A percentile compares a stretch with the other conserved stretches of the same genome.
These are phyloP conservation scores for Shinisaurus crocodilurus DNA, from an alignment of 2,113 vertebrate genomes.

Conservation along the genomic window DNA sequence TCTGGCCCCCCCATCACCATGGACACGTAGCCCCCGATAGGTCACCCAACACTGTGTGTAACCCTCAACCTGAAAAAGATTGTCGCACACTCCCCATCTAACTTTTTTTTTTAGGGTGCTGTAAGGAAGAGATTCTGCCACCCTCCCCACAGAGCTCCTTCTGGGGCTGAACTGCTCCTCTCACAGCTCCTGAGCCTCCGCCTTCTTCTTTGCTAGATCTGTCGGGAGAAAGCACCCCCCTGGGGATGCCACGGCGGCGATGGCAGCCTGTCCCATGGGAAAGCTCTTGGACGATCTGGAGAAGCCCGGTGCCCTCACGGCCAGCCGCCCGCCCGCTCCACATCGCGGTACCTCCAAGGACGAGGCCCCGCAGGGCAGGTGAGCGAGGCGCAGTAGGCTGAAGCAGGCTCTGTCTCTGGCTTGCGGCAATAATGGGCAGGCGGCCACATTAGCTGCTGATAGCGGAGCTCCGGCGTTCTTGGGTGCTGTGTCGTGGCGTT, in stretches of 20 bases:
- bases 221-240: constrained; percentile 76
- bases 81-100: neutral
- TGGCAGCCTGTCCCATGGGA: constrained; percentile 57
- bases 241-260: constrained; percentile 50
- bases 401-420: too few species aligned
- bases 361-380: constrained; percentile 83
- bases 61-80: too few species aligned
- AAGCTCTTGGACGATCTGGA: constrained; percentile 89
- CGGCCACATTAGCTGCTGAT: neutral
- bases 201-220: constrained; percentile 71
- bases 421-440: neutral
- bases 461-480: neutral
- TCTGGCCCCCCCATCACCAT: too few species aligned
- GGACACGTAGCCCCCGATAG: too few species aligned
- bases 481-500: neutral
- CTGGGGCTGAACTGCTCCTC: neutral
- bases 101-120: neutral
- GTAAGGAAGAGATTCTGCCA: neutral
- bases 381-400: neutral
- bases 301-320: constrained; percentile 62
- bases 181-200: neutral
- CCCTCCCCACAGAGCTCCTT: too few species aligned
- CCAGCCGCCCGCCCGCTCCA: constrained; percentile 68
- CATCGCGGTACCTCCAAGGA: constrained; percentile 75
- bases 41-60: too few species aligned